Evolutionary conservation across 2,113 vertebrate species (phyloP).

Genomic region (Tenrec ecaudatus): DNA sequence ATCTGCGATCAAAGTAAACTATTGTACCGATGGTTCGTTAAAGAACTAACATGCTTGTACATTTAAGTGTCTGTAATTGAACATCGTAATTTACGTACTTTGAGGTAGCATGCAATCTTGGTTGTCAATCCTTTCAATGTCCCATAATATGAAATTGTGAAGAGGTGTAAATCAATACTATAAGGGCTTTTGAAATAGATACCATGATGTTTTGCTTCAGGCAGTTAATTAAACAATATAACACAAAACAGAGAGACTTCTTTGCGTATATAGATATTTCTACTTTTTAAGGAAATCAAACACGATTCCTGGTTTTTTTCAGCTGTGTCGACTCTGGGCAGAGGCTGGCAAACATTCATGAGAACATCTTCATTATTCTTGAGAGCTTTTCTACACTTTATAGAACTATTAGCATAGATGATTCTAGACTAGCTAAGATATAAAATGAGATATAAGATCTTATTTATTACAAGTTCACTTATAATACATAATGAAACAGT

Average conservation of each 20-base stretch:
- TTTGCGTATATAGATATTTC: not conserved
- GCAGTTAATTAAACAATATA: not conserved
- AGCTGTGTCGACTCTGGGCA: not conserved
- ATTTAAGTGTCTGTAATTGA: not conserved
- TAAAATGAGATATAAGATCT: not conserved
- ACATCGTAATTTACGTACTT: slow-evolving; percentile 11
- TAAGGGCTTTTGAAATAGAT: not conserved
- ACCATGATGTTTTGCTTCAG: not conserved
- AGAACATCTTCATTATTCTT: not conserved
- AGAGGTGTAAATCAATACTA: slow-evolving; percentile 24
- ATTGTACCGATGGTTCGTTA: not conserved
- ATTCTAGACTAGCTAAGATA: slow-evolving; percentile 8
- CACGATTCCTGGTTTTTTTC: slow-evolving; percentile 17
- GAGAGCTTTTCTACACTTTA: not conserved
- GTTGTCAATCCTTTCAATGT: not conserved
- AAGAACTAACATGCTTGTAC: not conserved
- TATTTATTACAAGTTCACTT: slow-evolving; percentile 23
- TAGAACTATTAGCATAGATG: not conserved
- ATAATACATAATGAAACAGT: slow-evolving; percentile 37
- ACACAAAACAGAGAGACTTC: not conserved
- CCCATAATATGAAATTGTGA: slow-evolving; percentile 28
- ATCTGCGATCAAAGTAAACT: not conserved
- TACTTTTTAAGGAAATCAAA: not conserved
- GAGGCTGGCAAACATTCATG: not conserved
- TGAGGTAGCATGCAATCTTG: not conserved